Percentiles rank a stretch among this genome's conserved stretches.
Evolutionary conservation across 2,888 invertebrate species (phyloP).

Genomic region (Lomographa bimaculata): DNA sequence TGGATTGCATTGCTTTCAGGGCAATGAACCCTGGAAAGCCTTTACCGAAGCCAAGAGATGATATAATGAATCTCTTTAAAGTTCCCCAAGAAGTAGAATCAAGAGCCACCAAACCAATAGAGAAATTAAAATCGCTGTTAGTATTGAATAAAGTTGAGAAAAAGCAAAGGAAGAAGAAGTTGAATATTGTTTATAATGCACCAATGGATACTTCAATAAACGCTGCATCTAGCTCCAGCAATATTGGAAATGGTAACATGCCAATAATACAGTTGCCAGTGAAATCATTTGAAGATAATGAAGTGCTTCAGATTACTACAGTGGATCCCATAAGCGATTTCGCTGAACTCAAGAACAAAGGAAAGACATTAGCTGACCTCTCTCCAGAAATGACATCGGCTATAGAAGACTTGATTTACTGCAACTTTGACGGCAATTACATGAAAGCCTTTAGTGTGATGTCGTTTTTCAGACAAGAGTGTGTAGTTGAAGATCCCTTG

Average conservation of each 20-base stretch:
- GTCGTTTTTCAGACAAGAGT: constrained; percentile 60
- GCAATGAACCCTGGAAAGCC: constrained; percentile 84
- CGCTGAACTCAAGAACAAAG: constrained; percentile 63
- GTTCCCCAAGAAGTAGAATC: constrained; percentile 75
- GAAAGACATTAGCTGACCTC: constrained; percentile 54
- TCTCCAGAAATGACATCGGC: constrained; percentile 59
- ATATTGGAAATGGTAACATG: constrained; percentile 39
- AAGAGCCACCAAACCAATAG: constrained; percentile 67
- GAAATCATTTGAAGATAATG: constrained; percentile 32
- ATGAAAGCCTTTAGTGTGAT: constrained; percentile 63
- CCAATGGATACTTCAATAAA: constrained; percentile 30
- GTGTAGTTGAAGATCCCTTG: constrained; percentile 57
- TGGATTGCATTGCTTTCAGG: constrained; percentile 83
- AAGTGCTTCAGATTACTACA: constrained; percentile 78
- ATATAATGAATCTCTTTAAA: constrained; percentile 75
- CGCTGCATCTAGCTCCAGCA: constrained; percentile 14
- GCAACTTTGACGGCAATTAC: constrained; percentile 65
- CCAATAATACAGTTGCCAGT: constrained; percentile 56
- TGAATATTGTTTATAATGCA: constrained; percentile 27
- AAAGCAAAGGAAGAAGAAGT: constrained; percentile 51
- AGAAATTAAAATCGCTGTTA: constrained; percentile 76
- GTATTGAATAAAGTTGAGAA: constrained; percentile 68
- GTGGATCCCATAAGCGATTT: constrained; percentile 85
- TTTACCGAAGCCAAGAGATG: constrained; percentile 77
- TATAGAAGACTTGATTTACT: constrained; percentile 65